Evolutionary conservation across 92 coral and sea anemone species (phyloP).

Genomic region (Porites rus): DNA sequence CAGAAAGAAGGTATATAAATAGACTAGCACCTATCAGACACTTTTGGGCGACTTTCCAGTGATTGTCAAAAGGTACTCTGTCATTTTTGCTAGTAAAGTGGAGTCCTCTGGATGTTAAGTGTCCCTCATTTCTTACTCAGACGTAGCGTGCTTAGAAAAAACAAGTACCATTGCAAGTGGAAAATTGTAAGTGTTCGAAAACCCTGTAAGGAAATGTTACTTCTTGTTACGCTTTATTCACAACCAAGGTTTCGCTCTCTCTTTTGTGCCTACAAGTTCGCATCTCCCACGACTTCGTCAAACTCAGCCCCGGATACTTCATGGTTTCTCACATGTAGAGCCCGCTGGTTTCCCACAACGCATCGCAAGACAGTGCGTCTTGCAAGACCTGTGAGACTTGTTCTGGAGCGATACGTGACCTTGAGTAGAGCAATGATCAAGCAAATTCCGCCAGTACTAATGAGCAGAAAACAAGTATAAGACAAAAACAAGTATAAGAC

Average conservation of each 20-base stretch:
- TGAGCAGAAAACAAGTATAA: conserved; percentile 33
- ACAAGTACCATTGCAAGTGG: too few relatives aligned
- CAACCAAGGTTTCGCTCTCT: background rate
- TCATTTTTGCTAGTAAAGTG: background rate
- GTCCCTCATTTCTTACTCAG: too few relatives aligned
- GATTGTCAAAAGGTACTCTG: too few relatives aligned
- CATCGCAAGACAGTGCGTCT: conserved; percentile 42
- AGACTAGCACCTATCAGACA: too few relatives aligned
- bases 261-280: background rate
- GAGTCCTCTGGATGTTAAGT: too few relatives aligned
- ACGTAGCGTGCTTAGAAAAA: too few relatives aligned
- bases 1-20: too few relatives aligned
- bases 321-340: background rate
- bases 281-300: background rate
- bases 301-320: background rate
- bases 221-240: too few relatives aligned
- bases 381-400: conserved; percentile 41
- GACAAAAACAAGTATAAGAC: background rate
- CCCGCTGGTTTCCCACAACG: conserved; percentile 17
- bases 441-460: conserved; percentile 31
- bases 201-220: too few relatives aligned
- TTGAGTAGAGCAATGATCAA: conserved; percentile 53
- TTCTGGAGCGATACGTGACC: conserved; percentile 43
- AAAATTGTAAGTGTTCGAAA: too few relatives aligned
- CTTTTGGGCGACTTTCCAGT: too few relatives aligned